Percentiles rank a stretch among this genome's conserved stretches.
Evolutionary conservation across 2,797 vertebrate genomes (phyloP).

Genomic region (Muscicapa striata): DNA sequence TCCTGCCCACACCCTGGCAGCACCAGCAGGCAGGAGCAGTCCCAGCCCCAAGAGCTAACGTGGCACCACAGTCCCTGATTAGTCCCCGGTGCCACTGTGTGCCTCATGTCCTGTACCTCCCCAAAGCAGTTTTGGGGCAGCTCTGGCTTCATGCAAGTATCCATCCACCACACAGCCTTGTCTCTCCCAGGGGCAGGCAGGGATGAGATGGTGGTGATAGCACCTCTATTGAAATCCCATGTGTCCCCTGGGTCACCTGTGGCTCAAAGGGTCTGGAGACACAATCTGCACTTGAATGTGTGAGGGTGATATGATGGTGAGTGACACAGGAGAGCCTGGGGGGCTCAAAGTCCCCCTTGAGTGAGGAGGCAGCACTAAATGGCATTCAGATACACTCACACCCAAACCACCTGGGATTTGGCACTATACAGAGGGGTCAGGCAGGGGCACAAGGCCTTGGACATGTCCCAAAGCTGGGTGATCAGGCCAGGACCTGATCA

Average conservation of each 20-base stretch:
- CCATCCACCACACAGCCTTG: background rate
- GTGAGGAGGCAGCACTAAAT: background rate
- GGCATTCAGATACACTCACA: background rate
- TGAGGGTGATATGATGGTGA: background rate
- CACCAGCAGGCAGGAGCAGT: accelerated
- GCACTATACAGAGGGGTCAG: background rate
- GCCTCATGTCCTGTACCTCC: background rate
- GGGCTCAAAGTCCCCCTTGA: accelerated
- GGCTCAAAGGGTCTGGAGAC: background rate
- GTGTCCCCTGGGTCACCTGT: background rate
- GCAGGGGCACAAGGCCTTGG: accelerated
- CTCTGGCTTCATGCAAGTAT: background rate
- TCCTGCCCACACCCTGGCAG: conserved; percentile 10
- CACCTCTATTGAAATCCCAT: background rate
- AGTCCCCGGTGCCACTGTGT: background rate
- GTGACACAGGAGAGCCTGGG: background rate
- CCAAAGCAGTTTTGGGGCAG: background rate
- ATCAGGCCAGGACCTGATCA: background rate
- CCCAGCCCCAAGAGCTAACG: background rate
- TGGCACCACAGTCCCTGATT: accelerated
- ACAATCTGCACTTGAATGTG: background rate
- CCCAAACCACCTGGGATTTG: background rate
- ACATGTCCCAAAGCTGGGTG: accelerated
- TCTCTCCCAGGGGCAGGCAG: accelerated
- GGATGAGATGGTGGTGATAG: background rate